Base-by-base conservation (phyloP, 2,888 invertebrate genomes). In the Gymnoscelis rufifasciata region DNA sequence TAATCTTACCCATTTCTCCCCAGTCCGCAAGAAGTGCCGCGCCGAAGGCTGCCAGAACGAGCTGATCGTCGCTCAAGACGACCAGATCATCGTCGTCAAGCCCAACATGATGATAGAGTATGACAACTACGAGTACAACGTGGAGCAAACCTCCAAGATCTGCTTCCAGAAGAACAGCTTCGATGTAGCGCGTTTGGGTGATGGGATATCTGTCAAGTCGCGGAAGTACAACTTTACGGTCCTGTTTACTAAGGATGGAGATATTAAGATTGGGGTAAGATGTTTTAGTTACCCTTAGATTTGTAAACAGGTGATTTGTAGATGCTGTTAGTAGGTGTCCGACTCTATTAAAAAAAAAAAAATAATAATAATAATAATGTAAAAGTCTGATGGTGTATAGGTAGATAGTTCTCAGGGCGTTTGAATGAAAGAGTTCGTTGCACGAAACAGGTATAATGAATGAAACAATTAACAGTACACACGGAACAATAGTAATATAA, bases 181-280 rank as follows among this genome's bases (percentile, higher is more conserved):
- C 69, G 89, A 91, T 0, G 89, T 95, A 1, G 90, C 91, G 6
- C 89, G 90, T 41, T 83, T 94, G 0, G 95, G 95, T 0, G 90
- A 93, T 45, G 91, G 91, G 0, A 77, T 95, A 0, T 80, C 93
- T 1, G 91, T 95, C 50, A 90, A 91, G 12, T 94, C 94, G 0
- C 90, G 91, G 49, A 89, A 89, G 45, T 93, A 93, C 60, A 93
- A 93, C 42, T 95, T 94, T 68, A 93, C 92, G 81, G 90, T 95
- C 1, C 88, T 92, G 1, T 94, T 93, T 81, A 93, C 91, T 64
- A 86, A 88, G 2, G 90, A 91, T 42, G 92, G 92, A 1, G 91
- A 92, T 66, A 87, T 92, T 0, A 93, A 93, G 74, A 89, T 96
- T 57, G 93, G 93, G 52, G 92, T 95, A 37, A 89, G 87, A 35